Percentiles rank a stretch among this genome's conserved stretches.
Evolutionary conservation across 1,140 invertebrate genomes (phyloP).

Genomic region (Heliconius nattereri): DNA sequence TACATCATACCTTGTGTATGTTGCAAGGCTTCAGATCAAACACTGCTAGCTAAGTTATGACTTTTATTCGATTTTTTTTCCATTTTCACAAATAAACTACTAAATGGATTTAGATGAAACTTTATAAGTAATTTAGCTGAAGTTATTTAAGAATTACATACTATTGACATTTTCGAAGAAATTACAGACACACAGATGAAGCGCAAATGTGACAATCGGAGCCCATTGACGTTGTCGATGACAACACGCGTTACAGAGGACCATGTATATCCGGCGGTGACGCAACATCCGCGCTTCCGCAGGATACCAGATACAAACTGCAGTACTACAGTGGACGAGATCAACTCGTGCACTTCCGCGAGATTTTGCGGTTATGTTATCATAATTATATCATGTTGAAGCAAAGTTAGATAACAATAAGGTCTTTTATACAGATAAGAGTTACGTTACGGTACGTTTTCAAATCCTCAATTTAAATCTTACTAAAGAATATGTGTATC

Average conservation of each 20-base stretch:
- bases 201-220: conserved; percentile 1
- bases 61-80: no score
- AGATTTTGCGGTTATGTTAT: conserved; percentile 46
- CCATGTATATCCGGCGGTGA: conserved; percentile 71
- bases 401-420: not conserved
- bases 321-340: conserved; percentile 50
- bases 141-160: no score
- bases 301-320: conserved; percentile 59
- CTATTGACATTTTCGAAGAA: no score
- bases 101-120: no score
- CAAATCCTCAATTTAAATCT: no score
- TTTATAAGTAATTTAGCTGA: no score
- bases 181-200: not conserved
- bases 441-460: no score
- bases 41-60: no score
- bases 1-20: no score
- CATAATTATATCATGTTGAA: not conserved
- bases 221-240: conserved; percentile 49
- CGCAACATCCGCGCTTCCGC: conserved; percentile 74
- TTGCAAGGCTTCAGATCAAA: no score
- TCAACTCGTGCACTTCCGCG: conserved; percentile 61
- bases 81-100: no score
- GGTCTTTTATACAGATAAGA: not conserved
- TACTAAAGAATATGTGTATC: not conserved
- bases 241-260: conserved; percentile 72